Evolutionary conservation across 2,113 vertebrate genomes (phyloP), one percentile per base, ranked within the genome.

Genomic region (Antidorcas marsupialis): DNA sequence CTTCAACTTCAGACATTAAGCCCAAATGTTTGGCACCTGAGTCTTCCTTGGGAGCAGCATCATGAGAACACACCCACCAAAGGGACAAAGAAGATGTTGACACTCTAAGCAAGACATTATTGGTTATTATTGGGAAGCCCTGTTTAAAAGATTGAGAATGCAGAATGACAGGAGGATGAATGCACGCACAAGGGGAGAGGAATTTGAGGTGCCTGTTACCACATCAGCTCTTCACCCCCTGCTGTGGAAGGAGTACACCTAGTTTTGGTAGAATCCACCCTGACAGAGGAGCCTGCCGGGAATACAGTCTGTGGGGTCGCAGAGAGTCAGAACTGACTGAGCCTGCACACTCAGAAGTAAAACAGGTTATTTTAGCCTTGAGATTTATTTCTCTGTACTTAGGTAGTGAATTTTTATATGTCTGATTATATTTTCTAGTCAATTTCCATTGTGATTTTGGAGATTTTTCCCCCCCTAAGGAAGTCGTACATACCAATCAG

Each of bases 381-480:
- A 62, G 74, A 78, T 90, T 62, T 83, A 45, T 53, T 82, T 67
- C 28, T 88, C 7, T 74, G 2, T 79, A 43, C 62, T 78, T 78
- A 96, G 19, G 30, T 36, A 83, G 12, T 95, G 59, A 92, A 36
- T 60, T 43, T 96, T 94, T 74, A 33, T 53, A 43, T 45, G 23
- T 52, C 52, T 83, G 43, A 21, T 86, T 16, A 64, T 7, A 33
- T 89, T 90, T 97, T 95, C 21, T 94, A n/a, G 36, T 89, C 10
- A 5, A 39, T 92, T 86, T 95, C 39, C 21, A 67, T 45, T 36
- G 50, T 96, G 83, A 62, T 84, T 83, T 71, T 67, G 4, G 81
- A 94, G 43, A 36, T 43, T 7, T 21, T 27, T 43, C 0, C 14
- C 1, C 17, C 9, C 14, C 28, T 30, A 0, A 30, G 21, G 10